Evolutionary conservation across 2,888 invertebrate genomes (phyloP), one percentile per base, ranked within the genome.

Genomic region (Cantharis rufa): DNA sequence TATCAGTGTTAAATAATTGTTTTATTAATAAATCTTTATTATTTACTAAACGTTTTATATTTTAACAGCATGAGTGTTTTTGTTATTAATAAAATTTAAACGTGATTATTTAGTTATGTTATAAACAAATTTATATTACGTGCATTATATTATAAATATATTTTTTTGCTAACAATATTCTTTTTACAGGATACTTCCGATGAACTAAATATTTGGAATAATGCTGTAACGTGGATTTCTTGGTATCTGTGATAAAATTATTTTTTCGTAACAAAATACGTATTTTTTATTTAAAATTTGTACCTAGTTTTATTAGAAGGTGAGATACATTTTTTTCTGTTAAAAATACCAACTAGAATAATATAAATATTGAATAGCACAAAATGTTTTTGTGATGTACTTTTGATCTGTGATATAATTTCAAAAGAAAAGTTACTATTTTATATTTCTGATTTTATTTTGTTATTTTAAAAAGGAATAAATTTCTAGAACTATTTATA

Each of bases 1-100:
- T 18, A 66, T 66, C 64, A 66, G 64, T 66, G 64, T 66, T 66
- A 66, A 66, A 66, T 66, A 66, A 66, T 66, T 21, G n/a, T 66
- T 15, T 66, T 66, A 21, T 48, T 48, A 48, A 48, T 48, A 48
- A 48, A 48, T 48, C 48, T 48, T 48, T 48, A 21, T 66, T 21
- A 21, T 66, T 66, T 66, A 11, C 24, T 66, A 66, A 66, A n/a
- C 64, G 64, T 66, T 66, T 66, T 48, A 48, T 48, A n/a, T 48
- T 48, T 66, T 66, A 66, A 66, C 64, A 66, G 64, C 64, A 66
- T 66, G 64, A 21, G 64, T 66, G 21, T 66, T 66, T 64, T 48
- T 48, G 13, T 24, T 66, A 66, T n/a, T n/a, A 21, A 66, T 66
- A 21, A 66, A 66, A 21, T 66, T 48, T 48, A 48, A n/a, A 48